phyloP scores from a whole-genome alignment of 1,140 invertebrate species.

The Pseudomyrmex dendroicus region DNA sequence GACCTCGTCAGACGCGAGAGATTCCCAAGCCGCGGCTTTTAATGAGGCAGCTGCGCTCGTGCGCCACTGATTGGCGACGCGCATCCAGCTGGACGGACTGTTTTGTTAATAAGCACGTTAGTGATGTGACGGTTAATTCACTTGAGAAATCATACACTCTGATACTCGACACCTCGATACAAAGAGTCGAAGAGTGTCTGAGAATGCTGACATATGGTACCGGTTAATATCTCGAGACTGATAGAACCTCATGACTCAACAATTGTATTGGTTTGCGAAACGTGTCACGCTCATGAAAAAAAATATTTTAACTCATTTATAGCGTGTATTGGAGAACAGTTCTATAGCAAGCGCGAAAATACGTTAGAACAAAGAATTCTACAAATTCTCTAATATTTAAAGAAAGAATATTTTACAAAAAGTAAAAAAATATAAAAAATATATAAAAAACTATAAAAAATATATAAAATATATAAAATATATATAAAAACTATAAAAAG shows the following conservation, averaged over 20 bases:
- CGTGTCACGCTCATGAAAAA: neutral
- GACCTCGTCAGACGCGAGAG: constrained; percentile 29
- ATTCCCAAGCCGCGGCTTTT: constrained; percentile 63
- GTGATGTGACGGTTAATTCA: constrained; percentile 25
- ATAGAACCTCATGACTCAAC: neutral
- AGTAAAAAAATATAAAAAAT: neutral
- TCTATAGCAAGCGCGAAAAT: too few relatives aligned
- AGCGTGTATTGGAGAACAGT: neutral
- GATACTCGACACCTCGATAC: constrained; percentile 1
- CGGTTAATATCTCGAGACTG: neutral
- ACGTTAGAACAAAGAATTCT: too few relatives aligned
- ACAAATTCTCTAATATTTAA: too few relatives aligned
- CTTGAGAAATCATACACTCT: constrained; percentile 28
- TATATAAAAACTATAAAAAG: neutral
- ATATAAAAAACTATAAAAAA: neutral
- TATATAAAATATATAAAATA: neutral
- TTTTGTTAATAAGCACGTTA: constrained; percentile 56
- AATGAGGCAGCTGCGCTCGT: constrained; percentile 61
- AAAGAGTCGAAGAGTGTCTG: neutral
- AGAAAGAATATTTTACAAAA: too few relatives aligned
- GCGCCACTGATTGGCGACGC: neutral
- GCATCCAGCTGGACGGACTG: constrained; percentile 14
- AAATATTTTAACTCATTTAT: neutral
- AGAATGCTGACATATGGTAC: neutral
- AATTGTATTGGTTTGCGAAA: neutral